Conservation (phyloP, 2,888 invertebrate genomes). For the Mimumesa dahlbomi region DNA sequence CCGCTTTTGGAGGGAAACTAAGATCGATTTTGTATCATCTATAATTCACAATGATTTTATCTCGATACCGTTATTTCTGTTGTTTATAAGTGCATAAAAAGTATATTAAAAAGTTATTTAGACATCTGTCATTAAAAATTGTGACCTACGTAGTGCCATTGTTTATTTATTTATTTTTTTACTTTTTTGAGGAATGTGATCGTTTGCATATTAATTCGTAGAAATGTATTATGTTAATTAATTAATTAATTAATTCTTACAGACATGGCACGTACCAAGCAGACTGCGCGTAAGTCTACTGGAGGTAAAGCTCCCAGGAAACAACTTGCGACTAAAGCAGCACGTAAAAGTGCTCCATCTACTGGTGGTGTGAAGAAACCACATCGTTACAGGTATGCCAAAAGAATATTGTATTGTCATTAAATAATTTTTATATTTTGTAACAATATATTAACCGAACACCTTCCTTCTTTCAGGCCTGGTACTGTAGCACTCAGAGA, state of each 20-base stretch:
- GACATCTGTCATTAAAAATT: too few relatives aligned
- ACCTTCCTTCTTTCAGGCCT: conserved; percentile 82
- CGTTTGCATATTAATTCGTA: neutral
- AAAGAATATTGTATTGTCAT: neutral
- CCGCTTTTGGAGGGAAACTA: conserved; percentile 77
- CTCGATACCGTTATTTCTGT: neutral
- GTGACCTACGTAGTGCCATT: too few relatives aligned
- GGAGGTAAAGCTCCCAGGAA: conserved; percentile 98
- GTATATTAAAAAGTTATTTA: too few relatives aligned
- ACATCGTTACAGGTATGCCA: conserved; percentile 91
- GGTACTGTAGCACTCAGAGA: conserved; percentile 98
- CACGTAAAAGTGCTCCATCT: conserved; percentile 96
- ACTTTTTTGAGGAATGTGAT: too few relatives aligned
- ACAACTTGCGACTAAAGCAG: conserved; percentile 95
- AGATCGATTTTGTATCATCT: neutral
- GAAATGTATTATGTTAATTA: too few relatives aligned
- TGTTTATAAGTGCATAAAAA: neutral
- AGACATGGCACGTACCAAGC: conserved; percentile 95
- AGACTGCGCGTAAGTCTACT: conserved; percentile 97
- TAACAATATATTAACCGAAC: neutral
- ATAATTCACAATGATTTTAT: neutral
- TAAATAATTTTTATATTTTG: neutral
- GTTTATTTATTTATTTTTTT: neutral
- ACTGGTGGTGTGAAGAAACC: conserved; percentile 98
- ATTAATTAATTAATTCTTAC: neutral